Evolutionary conservation across 2,113 vertebrate species (phyloP).

Genomic region (Zosterops pallidus): DNA sequence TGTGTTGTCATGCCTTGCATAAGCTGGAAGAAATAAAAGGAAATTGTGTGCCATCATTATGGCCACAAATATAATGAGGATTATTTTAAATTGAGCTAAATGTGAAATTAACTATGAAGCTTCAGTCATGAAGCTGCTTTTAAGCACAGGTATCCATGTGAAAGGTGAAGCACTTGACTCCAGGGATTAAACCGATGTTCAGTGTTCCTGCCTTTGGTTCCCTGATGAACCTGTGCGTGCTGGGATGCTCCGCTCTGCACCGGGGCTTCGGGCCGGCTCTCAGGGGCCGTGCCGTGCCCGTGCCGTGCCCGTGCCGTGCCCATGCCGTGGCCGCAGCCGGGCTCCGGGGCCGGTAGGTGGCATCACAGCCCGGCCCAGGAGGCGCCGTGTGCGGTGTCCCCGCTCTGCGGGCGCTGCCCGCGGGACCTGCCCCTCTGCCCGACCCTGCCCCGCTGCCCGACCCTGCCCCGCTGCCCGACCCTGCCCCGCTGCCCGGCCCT

Average conservation of each 20-base stretch:
- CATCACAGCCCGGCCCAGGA: not conserved
- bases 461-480: no score
- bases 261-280: not conserved
- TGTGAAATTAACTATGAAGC: slow-evolving; percentile 38
- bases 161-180: slow-evolving; percentile 19
- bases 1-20: slow-evolving; percentile 37
- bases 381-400: rapidly evolving
- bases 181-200: not conserved
- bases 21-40: slow-evolving; percentile 59
- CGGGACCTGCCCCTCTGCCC: not conserved
- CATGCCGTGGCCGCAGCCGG: not conserved
- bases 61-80: slow-evolving; percentile 47
- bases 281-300: not conserved
- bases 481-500: no score
- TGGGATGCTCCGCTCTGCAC: not conserved
- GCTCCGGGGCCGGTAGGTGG: slow-evolving; percentile 18
- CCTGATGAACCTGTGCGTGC: rapidly evolving
- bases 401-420: rapidly evolving
- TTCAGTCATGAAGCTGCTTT: not conserved
- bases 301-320: no score
- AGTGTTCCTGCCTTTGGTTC: not conserved
- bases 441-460: no score
- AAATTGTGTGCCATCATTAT: slow-evolving; percentile 33
- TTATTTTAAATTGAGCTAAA: slow-evolving; percentile 52
- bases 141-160: not conserved